These are phyloP conservation scores for Ochropleura plecta DNA, from an alignment of 2,888 invertebrate genomes.

Conservation along the genomic window DNA sequence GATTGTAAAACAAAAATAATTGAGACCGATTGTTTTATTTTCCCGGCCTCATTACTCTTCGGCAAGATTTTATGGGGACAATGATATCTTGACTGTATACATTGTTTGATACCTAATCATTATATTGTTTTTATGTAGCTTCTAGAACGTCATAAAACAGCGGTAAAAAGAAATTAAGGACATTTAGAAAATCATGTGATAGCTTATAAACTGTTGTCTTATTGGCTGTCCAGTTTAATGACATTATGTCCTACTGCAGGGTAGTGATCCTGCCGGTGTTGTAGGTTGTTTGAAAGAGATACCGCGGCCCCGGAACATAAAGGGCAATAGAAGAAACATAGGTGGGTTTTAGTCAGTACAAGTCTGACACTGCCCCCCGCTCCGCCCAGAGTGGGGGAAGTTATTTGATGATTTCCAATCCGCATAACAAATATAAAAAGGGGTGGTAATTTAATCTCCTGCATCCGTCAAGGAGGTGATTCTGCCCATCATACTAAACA, in stretches of 20 bases:
- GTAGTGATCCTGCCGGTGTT: background rate
- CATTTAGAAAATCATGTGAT: constrained; percentile 16
- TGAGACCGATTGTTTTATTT: constrained; percentile 54
- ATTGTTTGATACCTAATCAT: constrained; percentile 21
- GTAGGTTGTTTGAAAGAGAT: no score
- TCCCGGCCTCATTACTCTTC: constrained; percentile 44
- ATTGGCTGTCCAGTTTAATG: constrained; percentile 10
- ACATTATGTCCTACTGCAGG: background rate
- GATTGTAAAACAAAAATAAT: constrained; percentile 46
- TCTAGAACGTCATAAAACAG: constrained; percentile 1
- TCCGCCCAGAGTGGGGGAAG: no score
- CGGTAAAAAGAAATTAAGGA: constrained; percentile 35
- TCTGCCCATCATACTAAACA: no score
- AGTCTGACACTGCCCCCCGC: no score
- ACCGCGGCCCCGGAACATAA: no score
- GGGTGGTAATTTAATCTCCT: no score
- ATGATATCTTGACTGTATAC: constrained; percentile 24
- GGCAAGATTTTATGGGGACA: constrained; percentile 46
- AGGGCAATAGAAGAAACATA: no score
- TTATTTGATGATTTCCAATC: no score
- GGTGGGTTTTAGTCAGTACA: no score
- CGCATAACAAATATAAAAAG: no score
- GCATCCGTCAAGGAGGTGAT: no score
- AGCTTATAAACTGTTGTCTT: background rate
- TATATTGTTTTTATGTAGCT: constrained; percentile 20